These are phyloP conservation scores for Hemaris fuciformis DNA, from an alignment of 2,888 invertebrate genomes.

Conservation along the genomic window DNA sequence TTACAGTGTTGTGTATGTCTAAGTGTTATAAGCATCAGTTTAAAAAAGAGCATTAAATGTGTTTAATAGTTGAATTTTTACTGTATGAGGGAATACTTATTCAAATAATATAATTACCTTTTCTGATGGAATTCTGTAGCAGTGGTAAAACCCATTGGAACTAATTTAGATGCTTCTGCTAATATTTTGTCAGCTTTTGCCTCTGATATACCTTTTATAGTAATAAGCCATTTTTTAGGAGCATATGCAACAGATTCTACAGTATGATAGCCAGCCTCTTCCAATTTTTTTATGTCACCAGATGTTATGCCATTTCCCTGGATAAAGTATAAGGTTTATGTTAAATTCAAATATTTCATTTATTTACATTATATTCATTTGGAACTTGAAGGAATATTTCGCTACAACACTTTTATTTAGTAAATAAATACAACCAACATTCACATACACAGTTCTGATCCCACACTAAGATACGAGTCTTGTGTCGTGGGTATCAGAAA, in stretches of 20 bases:
- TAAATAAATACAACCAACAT: too few relatives aligned
- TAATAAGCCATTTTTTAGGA: constrained; percentile 93
- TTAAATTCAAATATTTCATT: constrained; percentile 16
- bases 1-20: too few relatives aligned
- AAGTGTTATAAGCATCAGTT: too few relatives aligned
- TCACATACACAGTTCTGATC: too few relatives aligned
- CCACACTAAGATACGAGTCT: too few relatives aligned
- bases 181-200: constrained; percentile 97
- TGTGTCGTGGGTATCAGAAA: too few relatives aligned
- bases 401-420: too few relatives aligned
- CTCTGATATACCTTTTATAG: constrained; percentile 97
- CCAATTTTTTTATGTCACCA: constrained; percentile 95
- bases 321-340: not conserved
- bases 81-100: too few relatives aligned
- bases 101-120: too few relatives aligned
- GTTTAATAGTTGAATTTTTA: too few relatives aligned
- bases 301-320: constrained; percentile 95
- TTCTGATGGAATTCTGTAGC: constrained; percentile 98
- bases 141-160: constrained; percentile 99
- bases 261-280: constrained; percentile 96
- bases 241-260: constrained; percentile 97
- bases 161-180: constrained; percentile 94
- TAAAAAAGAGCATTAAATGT: too few relatives aligned
- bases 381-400: too few relatives aligned
- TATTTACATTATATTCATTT: constrained; percentile 1